Evolutionary conservation across 2,888 invertebrate species (phyloP).

Genomic region (Apocheima hispidaria): DNA sequence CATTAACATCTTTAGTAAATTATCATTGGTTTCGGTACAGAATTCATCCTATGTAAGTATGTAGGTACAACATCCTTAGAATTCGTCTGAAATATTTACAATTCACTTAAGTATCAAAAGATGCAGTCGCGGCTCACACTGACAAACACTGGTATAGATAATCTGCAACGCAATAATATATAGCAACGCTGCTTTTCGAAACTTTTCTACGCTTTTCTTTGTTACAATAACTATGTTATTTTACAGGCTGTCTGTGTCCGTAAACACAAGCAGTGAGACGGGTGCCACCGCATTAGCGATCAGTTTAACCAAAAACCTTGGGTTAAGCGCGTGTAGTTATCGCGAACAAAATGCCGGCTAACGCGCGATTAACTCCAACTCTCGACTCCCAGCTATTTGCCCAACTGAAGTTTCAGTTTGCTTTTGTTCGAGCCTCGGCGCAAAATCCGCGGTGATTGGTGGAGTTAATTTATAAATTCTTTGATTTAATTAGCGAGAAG

Average conservation of each 20-base stretch:
- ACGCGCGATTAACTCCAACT: slow-evolving; percentile 43
- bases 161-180: too few relatives aligned
- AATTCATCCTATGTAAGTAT: too few relatives aligned
- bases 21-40: too few relatives aligned
- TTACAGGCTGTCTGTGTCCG: background rate
- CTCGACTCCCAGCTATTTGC: slow-evolving; percentile 13
- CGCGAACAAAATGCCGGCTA: slow-evolving; percentile 30
- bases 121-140: too few relatives aligned
- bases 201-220: too few relatives aligned
- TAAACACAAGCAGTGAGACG: background rate
- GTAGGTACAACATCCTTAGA: too few relatives aligned
- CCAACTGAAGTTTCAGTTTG: slow-evolving; percentile 14
- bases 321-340: slow-evolving; percentile 19
- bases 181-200: too few relatives aligned
- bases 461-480: slow-evolving; percentile 39
- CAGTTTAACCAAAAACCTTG: slow-evolving; percentile 5
- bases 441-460: slow-evolving; percentile 27
- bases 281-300: slow-evolving; percentile 17
- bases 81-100: too few relatives aligned
- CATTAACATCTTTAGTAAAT: too few relatives aligned
- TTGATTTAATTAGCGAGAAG: slow-evolving; percentile 37
- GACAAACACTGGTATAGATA: too few relatives aligned
- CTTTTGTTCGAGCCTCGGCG: slow-evolving; percentile 19
- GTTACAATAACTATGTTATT: background rate
- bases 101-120: too few relatives aligned